These are phyloP conservation scores for Acleris emargana DNA, from an alignment of 2,888 invertebrate species.

Conservation along the genomic window DNA sequence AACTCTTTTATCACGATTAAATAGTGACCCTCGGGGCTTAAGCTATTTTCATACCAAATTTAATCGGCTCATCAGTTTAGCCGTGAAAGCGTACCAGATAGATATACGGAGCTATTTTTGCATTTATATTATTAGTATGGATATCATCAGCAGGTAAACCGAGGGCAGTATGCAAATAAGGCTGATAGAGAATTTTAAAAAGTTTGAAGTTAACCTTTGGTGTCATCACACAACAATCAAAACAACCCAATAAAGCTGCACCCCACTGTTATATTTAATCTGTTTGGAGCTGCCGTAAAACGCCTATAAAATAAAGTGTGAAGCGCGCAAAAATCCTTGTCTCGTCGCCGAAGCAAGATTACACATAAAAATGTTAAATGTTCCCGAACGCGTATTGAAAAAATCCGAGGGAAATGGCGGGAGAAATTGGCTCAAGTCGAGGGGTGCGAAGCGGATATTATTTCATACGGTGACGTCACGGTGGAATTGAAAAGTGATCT, in stretches of 20 bases:
- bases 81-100: too few species aligned
- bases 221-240: constrained; percentile 45
- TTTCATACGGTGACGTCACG: constrained; percentile 28
- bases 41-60: too few species aligned
- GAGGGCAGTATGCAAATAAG: too few species aligned
- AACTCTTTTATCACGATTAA: too few species aligned
- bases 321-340: constrained; percentile 74
- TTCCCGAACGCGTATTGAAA: constrained; percentile 81
- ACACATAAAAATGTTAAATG: constrained; percentile 84
- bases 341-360: constrained; percentile 80
- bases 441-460: constrained; percentile 27
- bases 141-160: too few species aligned
- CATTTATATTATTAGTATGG: too few species aligned
- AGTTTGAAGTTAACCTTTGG: background rate
- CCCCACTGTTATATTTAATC: constrained; percentile 79
- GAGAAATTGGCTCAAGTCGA: constrained; percentile 60
- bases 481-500: constrained; percentile 7
- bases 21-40: too few species aligned
- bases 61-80: too few species aligned
- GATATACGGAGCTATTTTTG: too few species aligned
- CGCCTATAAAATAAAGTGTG: constrained; percentile 79
- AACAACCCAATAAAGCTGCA: constrained; percentile 67
- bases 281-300: constrained; percentile 76
- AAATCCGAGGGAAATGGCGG: constrained; percentile 72
- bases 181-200: background rate